Conservation (phyloP, 37 sponge, comb jelly and placozoan genomes). For the Aplysina aerophoba region DNA sequence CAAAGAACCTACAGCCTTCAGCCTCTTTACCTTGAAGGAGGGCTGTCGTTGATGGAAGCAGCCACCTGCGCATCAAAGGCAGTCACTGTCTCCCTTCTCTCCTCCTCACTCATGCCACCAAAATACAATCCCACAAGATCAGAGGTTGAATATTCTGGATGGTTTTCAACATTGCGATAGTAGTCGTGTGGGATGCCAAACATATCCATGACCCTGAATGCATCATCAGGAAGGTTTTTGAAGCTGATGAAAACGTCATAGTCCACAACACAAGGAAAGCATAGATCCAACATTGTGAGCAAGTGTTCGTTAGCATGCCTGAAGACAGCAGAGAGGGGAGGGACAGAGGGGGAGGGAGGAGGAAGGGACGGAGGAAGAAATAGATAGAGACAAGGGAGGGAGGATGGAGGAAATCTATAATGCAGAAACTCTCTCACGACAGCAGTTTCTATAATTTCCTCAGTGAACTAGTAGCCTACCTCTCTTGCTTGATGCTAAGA, state of each 20-base stretch:
- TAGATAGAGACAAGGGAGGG: constrained; percentile 35
- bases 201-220: not conserved
- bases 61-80: too few relatives aligned
- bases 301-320: not conserved
- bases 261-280: not conserved
- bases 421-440: not conserved
- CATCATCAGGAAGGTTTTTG: not conserved
- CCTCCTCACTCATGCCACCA: not conserved
- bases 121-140: not conserved
- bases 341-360: not conserved
- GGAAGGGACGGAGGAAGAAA: too few relatives aligned
- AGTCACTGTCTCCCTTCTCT: not conserved
- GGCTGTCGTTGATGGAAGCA: too few relatives aligned
- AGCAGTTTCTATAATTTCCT: too few relatives aligned
- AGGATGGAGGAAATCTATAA: constrained; percentile 7
- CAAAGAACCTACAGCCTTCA: too few relatives aligned
- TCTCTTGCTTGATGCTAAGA: not conserved
- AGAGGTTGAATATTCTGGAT: not conserved
- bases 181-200: not conserved
- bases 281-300: not conserved
- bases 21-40: too few relatives aligned
- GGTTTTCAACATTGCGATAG: constrained; percentile 7
- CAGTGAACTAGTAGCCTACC: not conserved
- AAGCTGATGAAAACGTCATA: not conserved
- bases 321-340: not conserved